phyloP scores from a whole-genome alignment of 2,113 vertebrate species.

The Aphelocoma coerulescens region DNA sequence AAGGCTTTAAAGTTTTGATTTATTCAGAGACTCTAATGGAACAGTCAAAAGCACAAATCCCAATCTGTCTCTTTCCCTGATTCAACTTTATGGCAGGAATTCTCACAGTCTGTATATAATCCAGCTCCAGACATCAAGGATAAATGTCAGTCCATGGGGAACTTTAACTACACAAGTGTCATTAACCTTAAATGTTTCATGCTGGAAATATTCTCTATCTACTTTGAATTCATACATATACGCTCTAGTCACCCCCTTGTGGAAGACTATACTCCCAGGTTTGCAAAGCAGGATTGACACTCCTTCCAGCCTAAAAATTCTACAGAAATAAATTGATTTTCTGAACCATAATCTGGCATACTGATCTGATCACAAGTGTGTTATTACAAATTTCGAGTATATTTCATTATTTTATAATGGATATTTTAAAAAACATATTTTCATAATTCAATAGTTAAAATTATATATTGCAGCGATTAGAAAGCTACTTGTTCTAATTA shows the following conservation, averaged over 20 bases:
- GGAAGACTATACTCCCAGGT: background rate
- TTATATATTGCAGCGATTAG: background rate
- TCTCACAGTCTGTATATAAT: background rate
- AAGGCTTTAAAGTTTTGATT: background rate
- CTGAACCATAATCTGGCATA: background rate
- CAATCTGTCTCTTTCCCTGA: background rate
- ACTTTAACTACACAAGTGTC: background rate
- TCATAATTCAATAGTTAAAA: background rate
- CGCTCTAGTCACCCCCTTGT: background rate
- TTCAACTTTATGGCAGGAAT: background rate
- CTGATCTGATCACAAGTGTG: background rate
- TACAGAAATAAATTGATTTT: background rate
- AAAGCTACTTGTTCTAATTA: background rate
- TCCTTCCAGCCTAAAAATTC: background rate
- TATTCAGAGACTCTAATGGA: background rate
- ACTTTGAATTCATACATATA: background rate
- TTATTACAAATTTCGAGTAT: background rate
- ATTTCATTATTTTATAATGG: background rate
- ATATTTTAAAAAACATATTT: background rate
- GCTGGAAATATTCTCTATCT: background rate
- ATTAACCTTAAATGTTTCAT: background rate
- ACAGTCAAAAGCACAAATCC: background rate
- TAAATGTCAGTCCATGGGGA: background rate
- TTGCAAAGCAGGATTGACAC: background rate
- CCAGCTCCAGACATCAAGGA: background rate